phyloP scores from a whole-genome alignment of 1,140 invertebrate genomes.

The silkworm (Bombyx mori) region ASM3026992v2 NC_085114.1:8318501-8319000 shows the following conservation, averaged over 20 bases:
- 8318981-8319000: too few species aligned
- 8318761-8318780: constrained; percentile 48
- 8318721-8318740: constrained; percentile 46
- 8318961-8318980: too few species aligned
- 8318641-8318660: background rate
- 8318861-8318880: background rate
- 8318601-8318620: too few species aligned
- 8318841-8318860: constrained; percentile 44
- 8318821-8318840: constrained; percentile 68
- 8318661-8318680: constrained; percentile 7
- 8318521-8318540: too few species aligned
- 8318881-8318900: background rate
- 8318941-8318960: too few species aligned
- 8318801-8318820: constrained; percentile 64
- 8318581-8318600: too few species aligned
- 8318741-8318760: constrained; percentile 47
- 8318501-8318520: too few species aligned
- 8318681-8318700: constrained; percentile 44
- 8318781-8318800: constrained; percentile 58
- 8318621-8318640: too few species aligned
- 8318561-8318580: too few species aligned
- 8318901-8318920: too few species aligned
- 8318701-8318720: constrained; percentile 62
- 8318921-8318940: too few species aligned
- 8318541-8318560: too few species aligned